Conservation (phyloP, 2,797 vertebrate genomes). For the Galaxias olidus region DNA sequence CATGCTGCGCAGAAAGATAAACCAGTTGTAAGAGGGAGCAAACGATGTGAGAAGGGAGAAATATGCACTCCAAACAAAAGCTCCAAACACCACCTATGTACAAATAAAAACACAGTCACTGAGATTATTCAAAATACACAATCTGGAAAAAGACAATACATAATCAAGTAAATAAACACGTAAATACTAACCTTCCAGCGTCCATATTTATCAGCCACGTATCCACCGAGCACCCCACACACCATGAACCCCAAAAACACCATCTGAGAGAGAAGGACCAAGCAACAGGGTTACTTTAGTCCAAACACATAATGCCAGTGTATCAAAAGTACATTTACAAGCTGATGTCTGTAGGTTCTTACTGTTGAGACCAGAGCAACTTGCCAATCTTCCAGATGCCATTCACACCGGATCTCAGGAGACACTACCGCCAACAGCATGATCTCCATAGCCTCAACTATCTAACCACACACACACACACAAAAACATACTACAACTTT, state of each 20-base stretch:
- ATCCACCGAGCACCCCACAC: constrained; percentile 84
- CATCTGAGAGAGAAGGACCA: constrained; percentile 77
- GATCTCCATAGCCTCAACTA: constrained; percentile 96
- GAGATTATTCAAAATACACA: neutral
- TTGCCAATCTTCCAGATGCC: constrained; percentile 91
- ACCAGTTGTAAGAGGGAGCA: constrained; percentile 89
- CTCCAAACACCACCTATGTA: too few relatives aligned
- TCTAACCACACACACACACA: constrained; percentile 61
- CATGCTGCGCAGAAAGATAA: constrained; percentile 90
- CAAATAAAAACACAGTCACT: too few relatives aligned
- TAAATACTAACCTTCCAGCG: constrained; percentile 86
- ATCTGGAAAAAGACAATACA: too few relatives aligned
- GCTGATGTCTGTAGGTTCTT: constrained; percentile 53
- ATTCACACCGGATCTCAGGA: constrained; percentile 91
- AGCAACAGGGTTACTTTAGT: neutral
- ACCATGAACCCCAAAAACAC: constrained; percentile 96
- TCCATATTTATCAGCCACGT: constrained; percentile 87
- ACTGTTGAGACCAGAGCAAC: constrained; percentile 94
- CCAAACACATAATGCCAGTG: neutral
- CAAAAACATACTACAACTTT: too few relatives aligned
- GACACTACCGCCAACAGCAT: constrained; percentile 92
- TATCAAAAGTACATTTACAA: neutral
- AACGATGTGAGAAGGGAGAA: constrained; percentile 94
- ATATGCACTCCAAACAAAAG: constrained; percentile 88
- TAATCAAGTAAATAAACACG: too few relatives aligned